phyloP scores from a whole-genome alignment of 1,140 invertebrate species.

The Zaprionus taronus region DNA sequence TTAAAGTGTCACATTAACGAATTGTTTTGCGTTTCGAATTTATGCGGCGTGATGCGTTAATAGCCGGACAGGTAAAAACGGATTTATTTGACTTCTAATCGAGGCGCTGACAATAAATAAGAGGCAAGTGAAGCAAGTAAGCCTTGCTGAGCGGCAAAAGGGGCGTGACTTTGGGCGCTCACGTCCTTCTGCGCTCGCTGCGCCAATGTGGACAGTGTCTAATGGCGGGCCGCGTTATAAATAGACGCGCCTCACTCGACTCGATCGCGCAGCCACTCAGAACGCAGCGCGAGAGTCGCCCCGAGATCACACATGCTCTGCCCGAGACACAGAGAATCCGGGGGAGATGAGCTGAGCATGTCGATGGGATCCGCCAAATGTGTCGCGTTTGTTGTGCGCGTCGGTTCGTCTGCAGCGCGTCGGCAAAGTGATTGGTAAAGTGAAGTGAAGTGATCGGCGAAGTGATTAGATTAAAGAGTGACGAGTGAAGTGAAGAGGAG shows the following conservation, averaged over 20 bases:
- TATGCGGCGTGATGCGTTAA: conserved; percentile 55
- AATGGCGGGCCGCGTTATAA: conserved; percentile 77
- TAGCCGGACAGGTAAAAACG: conserved; percentile 63
- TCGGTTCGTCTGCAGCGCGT: conserved; percentile 55
- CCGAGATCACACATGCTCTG: conserved; percentile 27
- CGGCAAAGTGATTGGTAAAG: conserved; percentile 20
- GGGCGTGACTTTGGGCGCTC: conserved; percentile 57
- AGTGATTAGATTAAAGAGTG: conserved; percentile 3
- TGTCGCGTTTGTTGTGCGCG: conserved; percentile 71
- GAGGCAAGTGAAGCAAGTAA: conserved; percentile 32
- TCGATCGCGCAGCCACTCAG: conserved; percentile 70
- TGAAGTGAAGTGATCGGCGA: conserved; percentile 35
- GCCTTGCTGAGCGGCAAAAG: conserved; percentile 61
- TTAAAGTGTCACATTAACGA: conserved; percentile 82
- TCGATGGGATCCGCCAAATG: conserved; percentile 73
- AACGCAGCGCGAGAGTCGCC: conserved; percentile 47
- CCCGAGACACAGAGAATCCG: conserved; percentile 30
- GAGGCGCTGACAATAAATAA: conserved; percentile 30
- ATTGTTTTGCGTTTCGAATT: conserved; percentile 68
- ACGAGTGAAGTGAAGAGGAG: neutral
- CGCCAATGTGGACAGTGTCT: conserved; percentile 55
- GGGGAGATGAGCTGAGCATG: conserved; percentile 34
- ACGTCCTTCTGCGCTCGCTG: conserved; percentile 68
- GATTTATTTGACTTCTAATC: conserved; percentile 67
- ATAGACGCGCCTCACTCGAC: conserved; percentile 67